Evolutionary conservation across 2,797 vertebrate species (phyloP).

Genomic region (Apodemus agrarius): DNA sequence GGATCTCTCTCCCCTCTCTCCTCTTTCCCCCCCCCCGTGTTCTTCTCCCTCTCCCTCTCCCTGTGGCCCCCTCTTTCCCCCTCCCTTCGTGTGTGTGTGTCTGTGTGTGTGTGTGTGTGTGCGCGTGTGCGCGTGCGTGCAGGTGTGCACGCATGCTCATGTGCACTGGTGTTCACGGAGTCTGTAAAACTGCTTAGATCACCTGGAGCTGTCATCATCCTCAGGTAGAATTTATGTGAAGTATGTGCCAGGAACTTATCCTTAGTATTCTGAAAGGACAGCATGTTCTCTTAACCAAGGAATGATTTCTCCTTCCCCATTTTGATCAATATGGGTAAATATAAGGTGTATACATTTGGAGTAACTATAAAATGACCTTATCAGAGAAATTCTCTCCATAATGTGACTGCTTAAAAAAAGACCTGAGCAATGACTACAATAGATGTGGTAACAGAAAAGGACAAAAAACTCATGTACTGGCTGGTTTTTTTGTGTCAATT

Average conservation of each 20-base stretch:
- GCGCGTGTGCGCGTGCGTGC: neutral
- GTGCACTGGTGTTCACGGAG: neutral
- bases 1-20: neutral
- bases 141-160: too few relatives aligned
- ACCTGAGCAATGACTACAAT: accelerated
- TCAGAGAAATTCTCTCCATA: too few relatives aligned
- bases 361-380: neutral
- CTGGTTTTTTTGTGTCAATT: too few relatives aligned
- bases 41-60: too few relatives aligned
- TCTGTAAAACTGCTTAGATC: too few relatives aligned
- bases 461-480: too few relatives aligned
- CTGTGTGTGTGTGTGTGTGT: neutral
- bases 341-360: neutral
- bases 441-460: neutral
- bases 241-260: neutral
- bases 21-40: too few relatives aligned
- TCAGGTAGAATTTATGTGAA: neutral
- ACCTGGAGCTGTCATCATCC: neutral
- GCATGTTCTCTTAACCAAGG: too few relatives aligned
- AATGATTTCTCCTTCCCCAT: neutral
- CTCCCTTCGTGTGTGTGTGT: neutral
- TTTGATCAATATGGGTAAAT: neutral
- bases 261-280: neutral
- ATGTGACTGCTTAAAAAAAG: neutral
- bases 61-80: too few relatives aligned